Base-by-base conservation (phyloP, 1,140 invertebrate species). In the Sycobia sp. region DNA sequence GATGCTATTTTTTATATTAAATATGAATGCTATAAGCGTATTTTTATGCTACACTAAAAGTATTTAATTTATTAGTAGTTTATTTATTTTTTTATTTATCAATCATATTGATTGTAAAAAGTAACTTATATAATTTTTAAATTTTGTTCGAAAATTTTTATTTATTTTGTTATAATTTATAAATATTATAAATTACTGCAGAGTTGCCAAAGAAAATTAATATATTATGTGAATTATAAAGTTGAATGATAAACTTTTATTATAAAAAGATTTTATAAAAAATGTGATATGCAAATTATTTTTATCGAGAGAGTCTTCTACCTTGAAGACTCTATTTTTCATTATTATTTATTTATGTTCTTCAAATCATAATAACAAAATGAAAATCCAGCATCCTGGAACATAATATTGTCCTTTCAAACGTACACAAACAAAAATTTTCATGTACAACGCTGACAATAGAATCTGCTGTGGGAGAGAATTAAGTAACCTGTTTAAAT, bases 101-200 rank as follows among this genome's bases (percentile, higher is more conserved):
- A 62, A 62, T 62, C 59, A 62, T 38, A 62, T 62, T 62, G 59
- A 62, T 62, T 62, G 50, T 47, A 34, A 51, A 16, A 34, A 20
- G 41, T 27, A 20, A 25, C 14, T 49, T 58, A 16, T 49, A 27
- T 39, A 43, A 27, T 32, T 29, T 38, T 39, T 27, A 49, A 5
- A 23, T 25, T 46, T 38, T 49, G 25, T 49, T 38, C 25, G 4
- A 23, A 16, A n/a, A n/a, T n/a, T n/a, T n/a, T n/a, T n/a, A n/a
- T n/a, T n/a, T 23, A 47, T 27, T 47, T 47, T 25, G 20, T 23
- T 47, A 23, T 47, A 46, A 20, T 22, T n/a, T n/a, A n/a, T n/a
- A n/a, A n/a, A n/a, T n/a, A n/a, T n/a, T n/a, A n/a, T n/a, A n/a
- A n/a, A n/a, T n/a, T n/a, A n/a, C n/a, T n/a, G n/a, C n/a, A n/a